phyloP scores from a whole-genome alignment of 2,113 vertebrate genomes.

The Chrysemys picta region DNA sequence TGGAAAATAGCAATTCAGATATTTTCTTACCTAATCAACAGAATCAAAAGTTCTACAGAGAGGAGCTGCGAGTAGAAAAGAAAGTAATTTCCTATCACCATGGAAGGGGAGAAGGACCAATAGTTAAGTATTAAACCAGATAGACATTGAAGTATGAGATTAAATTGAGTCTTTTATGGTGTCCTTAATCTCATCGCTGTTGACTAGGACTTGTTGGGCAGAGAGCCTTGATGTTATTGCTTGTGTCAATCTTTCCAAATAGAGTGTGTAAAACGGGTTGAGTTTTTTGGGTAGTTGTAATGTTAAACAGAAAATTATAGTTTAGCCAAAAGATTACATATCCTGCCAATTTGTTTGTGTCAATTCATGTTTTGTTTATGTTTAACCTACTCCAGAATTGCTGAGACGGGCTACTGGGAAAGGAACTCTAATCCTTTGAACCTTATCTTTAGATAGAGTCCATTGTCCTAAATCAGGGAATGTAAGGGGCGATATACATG shows the following conservation, averaged over 20 bases:
- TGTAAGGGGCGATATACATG: not conserved
- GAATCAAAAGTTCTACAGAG: not conserved
- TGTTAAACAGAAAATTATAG: not conserved
- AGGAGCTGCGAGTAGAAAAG: not conserved
- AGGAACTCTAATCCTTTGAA: not conserved
- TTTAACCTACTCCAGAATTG: not conserved
- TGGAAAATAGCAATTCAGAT: conserved; percentile 18
- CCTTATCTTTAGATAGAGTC: not conserved
- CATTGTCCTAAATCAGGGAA: accelerated
- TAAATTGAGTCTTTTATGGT: not conserved
- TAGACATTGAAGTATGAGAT: not conserved
- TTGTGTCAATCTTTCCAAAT: not conserved
- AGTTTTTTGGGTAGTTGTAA: not conserved
- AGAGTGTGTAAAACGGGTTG: not conserved
- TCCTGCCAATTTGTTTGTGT: not conserved
- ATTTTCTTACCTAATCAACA: conserved; percentile 54
- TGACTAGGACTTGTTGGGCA: not conserved
- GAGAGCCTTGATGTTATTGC: not conserved
- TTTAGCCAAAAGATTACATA: not conserved
- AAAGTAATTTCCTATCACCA: not conserved
- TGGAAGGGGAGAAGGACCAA: not conserved
- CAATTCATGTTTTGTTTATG: not conserved
- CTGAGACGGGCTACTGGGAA: not conserved
- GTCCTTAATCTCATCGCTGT: not conserved
- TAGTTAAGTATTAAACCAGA: not conserved